phyloP scores from a whole-genome alignment of 2,113 vertebrate genomes.

The Phalacrocorax carbo region DNA sequence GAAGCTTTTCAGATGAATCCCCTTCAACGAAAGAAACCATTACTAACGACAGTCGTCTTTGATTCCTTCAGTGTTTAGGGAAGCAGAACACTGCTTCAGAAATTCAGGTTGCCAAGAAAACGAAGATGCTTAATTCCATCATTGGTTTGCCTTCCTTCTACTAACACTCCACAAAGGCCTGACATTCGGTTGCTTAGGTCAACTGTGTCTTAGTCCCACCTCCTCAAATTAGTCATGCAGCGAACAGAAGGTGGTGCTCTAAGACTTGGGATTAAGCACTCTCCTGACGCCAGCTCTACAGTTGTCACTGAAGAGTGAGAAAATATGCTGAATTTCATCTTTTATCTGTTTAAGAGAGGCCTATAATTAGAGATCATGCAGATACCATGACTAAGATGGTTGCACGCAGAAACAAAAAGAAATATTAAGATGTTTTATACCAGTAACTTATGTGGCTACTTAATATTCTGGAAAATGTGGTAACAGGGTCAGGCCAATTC shows the following conservation, averaged over 20 bases:
- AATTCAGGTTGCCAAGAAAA: neutral
- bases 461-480: neutral
- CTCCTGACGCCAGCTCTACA: too few species aligned
- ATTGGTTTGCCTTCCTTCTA: neutral
- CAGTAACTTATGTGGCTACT: neutral
- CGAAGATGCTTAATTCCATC: neutral
- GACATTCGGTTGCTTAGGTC: neutral
- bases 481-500: neutral
- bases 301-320: neutral
- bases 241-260: constrained; percentile 71
- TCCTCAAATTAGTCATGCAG: neutral
- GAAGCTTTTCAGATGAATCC: neutral
- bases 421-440: neutral
- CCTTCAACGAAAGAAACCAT: neutral
- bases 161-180: neutral
- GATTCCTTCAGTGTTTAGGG: neutral
- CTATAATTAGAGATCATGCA: neutral
- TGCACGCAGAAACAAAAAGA: neutral
- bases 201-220: neutral
- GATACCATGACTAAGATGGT: neutral
- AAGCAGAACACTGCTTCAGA: neutral
- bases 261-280: constrained; percentile 31
- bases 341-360: neutral
- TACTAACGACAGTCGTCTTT: neutral
- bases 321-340: neutral